Conservation (phyloP, 2,113 vertebrate species). For the Lontra canadensis region DNA sequence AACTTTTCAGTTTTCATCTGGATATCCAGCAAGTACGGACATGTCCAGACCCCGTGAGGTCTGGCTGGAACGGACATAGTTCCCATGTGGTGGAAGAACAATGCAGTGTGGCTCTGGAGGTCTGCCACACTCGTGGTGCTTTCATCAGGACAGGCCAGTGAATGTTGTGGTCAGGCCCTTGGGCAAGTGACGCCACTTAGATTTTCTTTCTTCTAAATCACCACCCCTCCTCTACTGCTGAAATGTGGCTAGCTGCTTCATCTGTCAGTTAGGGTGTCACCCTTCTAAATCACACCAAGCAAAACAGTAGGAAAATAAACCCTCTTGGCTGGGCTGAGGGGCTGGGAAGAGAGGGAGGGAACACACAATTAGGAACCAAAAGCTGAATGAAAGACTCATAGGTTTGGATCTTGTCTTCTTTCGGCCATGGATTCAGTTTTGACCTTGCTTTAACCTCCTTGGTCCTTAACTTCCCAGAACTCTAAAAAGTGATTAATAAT, state of each 20-base stretch:
- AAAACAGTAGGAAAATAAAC: slow-evolving; percentile 54
- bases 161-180: slow-evolving; percentile 43
- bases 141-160: background rate
- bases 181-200: background rate
- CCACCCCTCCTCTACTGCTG: slow-evolving; percentile 19
- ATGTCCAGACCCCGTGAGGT: background rate
- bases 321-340: background rate
- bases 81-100: background rate
- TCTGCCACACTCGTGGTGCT: background rate
- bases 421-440: background rate
- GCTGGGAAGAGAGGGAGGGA: background rate
- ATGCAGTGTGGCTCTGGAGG: background rate
- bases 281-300: slow-evolving; percentile 39
- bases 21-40: background rate
- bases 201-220: slow-evolving; percentile 62
- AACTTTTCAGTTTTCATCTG: background rate
- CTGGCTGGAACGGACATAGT: background rate
- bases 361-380: background rate
- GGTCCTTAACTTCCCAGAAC: background rate
- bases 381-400: background rate
- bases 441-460: background rate
- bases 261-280: slow-evolving; percentile 23
- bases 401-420: background rate
- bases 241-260: slow-evolving; percentile 61
- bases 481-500: background rate